Evolutionary conservation across 2,797 vertebrate genomes (phyloP), one percentile per base, ranked within the genome.

Genomic region (Prunella strophiata): DNA sequence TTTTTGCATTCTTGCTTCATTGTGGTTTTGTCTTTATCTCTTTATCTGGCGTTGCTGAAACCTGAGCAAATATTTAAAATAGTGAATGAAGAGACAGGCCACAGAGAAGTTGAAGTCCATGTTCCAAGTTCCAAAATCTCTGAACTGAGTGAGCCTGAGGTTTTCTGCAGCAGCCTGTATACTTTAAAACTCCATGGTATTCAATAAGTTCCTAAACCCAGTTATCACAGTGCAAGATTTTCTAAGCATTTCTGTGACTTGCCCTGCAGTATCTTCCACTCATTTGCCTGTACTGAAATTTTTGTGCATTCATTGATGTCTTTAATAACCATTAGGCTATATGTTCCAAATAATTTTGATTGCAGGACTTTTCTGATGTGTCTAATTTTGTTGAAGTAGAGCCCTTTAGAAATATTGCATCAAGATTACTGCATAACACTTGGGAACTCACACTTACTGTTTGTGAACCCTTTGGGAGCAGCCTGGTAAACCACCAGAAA

Each of bases 1-100:
- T 42, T 23, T 17, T 7, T 8, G 0, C 2, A 3, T 80, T 88
- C 82, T 92, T 94, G 70, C 85, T 85, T 93, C 79, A 67, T 52
- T 79, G 11, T 73, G 54, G 62, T 89, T 89, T 66, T 3, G 0
- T 67, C 66, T 90, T 88, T 89, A 85, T 84, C 79, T 67, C 66
- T 90, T 88, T 89, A 85, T 84, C 79, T 84, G 59, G 19, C 2
- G 0, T 50, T 84, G 36, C 85, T 85, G 87, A 88, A 94, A 63
- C 55, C 38, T 77, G 76, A 88, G 67, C 91, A 97, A 97, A 94
- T 95, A 93, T 96, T 91, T 94, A 62, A 84, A 93, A 70, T 10
- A 59, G 7, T 3, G 5, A 38, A 34, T 15, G 73, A 88, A 13
- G 32, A 79, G 57, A 40, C 36, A 81, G 66, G 55, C 81, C 65